These are phyloP conservation scores for Aspiorhynchus laticeps DNA, from an alignment of 2,113 vertebrate genomes.

Conservation along the genomic window DNA sequence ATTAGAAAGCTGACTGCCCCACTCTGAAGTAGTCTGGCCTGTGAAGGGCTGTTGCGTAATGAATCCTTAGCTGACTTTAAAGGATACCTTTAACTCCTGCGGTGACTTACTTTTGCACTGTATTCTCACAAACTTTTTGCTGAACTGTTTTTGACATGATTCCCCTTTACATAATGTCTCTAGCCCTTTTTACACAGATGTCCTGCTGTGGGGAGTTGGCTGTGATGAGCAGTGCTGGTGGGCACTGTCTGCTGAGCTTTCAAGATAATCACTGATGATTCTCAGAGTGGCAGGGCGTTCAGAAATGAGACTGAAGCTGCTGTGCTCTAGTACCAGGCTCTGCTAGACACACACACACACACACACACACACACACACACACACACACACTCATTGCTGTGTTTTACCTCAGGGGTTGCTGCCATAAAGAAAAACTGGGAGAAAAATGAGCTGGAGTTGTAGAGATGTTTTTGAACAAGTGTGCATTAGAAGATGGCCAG, in stretches of 20 bases:
- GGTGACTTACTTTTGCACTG: neutral
- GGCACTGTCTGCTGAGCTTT: conserved; percentile 52
- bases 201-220: neutral
- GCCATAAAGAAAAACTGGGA: conserved; percentile 15
- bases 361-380: too few relatives aligned
- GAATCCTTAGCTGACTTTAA: conserved; percentile 66
- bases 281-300: neutral
- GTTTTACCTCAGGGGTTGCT: conserved; percentile 1
- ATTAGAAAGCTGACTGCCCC: neutral
- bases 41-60: conserved; percentile 65
- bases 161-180: neutral
- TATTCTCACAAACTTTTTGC: neutral
- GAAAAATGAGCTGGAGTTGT: neutral
- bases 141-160: conserved; percentile 1
- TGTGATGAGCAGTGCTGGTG: neutral
- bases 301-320: conserved; percentile 44
- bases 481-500: neutral
- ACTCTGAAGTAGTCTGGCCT: conserved; percentile 25
- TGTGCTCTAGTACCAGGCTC: neutral
- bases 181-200: conserved; percentile 26
- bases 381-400: neutral
- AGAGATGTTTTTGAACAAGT: neutral
- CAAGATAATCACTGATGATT: neutral
- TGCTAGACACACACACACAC: neutral
- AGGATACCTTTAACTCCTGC: conserved; percentile 34